Conservation (phyloP, 2,888 invertebrate genomes). For the Cephus spinipes region DNA sequence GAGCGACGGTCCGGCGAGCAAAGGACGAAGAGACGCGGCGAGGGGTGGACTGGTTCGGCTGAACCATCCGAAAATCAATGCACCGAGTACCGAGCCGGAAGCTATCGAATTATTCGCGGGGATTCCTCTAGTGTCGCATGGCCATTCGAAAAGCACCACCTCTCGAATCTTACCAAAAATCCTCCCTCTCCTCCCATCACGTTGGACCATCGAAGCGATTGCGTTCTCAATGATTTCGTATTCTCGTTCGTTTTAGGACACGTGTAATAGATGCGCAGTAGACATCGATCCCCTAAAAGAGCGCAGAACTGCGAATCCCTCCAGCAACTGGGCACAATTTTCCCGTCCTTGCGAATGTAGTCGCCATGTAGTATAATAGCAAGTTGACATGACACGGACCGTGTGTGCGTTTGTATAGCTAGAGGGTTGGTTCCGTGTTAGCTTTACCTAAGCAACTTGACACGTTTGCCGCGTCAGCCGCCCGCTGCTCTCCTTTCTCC, state of each 20-base stretch:
- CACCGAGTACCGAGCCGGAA: conserved; percentile 22
- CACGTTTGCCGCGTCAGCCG: conserved; percentile 42
- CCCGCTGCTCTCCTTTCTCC: not conserved
- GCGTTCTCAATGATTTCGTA: no score
- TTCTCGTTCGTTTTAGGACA: no score
- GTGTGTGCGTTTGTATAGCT: not conserved
- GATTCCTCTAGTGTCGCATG: not conserved
- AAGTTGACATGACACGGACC: not conserved
- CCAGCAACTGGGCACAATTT: not conserved
- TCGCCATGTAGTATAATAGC: not conserved
- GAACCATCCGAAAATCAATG: conserved; percentile 39
- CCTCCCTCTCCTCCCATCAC: not conserved
- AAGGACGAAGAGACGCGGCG: conserved; percentile 7
- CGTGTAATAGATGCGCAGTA: no score
- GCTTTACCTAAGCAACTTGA: conserved; percentile 57
- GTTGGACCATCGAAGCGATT: not conserved
- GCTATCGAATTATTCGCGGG: conserved; percentile 16
- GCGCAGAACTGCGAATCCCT: not conserved
- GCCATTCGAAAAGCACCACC: not conserved
- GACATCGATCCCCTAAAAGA: no score
- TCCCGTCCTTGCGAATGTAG: not conserved
- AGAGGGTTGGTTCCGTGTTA: conserved; percentile 30
- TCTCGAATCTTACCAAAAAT: not conserved
- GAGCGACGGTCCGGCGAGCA: conserved; percentile 8
- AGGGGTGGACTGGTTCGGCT: conserved; percentile 8